phyloP scores from a whole-genome alignment of 2,797 vertebrate species.

The Amazona ochrocephala region DNA sequence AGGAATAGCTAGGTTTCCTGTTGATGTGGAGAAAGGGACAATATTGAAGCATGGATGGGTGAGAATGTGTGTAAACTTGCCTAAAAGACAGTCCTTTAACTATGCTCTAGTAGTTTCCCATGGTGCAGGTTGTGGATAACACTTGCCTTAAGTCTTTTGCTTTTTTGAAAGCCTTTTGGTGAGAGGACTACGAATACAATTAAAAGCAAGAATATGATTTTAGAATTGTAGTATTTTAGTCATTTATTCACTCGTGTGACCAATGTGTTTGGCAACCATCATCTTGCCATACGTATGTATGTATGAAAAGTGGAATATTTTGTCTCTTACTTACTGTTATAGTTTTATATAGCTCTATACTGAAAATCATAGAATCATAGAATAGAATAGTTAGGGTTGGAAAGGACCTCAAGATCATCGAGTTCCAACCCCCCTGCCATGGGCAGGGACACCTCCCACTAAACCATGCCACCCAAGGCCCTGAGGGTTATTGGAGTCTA shows the following conservation, averaged over 20 bases:
- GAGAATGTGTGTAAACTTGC: neutral
- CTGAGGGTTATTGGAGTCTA: neutral
- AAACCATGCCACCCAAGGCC: too few relatives aligned
- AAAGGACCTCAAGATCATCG: too few relatives aligned
- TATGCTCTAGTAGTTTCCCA: neutral
- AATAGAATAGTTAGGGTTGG: too few relatives aligned
- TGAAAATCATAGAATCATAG: neutral
- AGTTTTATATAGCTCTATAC: neutral
- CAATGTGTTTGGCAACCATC: neutral
- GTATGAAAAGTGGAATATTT: neutral
- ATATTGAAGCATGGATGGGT: neutral
- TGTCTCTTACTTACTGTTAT: neutral
- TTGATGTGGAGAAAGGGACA: neutral
- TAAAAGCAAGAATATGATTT: neutral
- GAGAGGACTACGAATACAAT: neutral
- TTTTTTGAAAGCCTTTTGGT: neutral
- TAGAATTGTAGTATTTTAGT: neutral
- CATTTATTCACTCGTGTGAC: neutral
- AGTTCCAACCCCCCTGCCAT: too few relatives aligned
- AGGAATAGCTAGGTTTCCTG: neutral
- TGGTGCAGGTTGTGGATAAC: neutral
- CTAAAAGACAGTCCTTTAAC: neutral
- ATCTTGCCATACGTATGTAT: neutral
- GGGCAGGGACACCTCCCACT: too few relatives aligned
- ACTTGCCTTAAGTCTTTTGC: neutral